Percentiles rank a stretch among this genome's conserved stretches.
These are phyloP conservation scores for Cerastis rubricosa DNA, from an alignment of 2,888 invertebrate species.

Conservation along the genomic window DNA sequence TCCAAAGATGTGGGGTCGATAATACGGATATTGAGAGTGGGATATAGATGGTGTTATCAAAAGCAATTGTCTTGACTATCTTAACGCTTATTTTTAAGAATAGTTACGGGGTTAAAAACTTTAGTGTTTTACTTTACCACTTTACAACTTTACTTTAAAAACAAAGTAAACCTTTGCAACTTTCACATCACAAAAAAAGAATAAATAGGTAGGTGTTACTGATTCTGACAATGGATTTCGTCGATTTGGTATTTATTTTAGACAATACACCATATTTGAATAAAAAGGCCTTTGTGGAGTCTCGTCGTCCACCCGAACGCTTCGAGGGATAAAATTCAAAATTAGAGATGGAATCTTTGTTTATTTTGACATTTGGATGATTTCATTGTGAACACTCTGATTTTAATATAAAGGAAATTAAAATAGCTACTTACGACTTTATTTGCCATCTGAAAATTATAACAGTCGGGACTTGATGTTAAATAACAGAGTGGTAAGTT, in stretches of 20 bases:
- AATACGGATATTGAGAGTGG: background rate
- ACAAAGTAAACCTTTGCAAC: constrained; percentile 7
- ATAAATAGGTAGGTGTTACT: constrained; percentile 52
- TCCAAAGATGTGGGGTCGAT: constrained; percentile 27
- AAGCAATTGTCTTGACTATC: constrained; percentile 20
- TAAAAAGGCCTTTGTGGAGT: constrained; percentile 32
- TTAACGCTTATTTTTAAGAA: constrained; percentile 1
- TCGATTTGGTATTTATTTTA: background rate
- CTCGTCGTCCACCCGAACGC: constrained; percentile 4
- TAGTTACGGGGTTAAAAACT: no score
- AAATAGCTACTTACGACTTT: background rate
- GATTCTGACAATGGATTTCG: constrained; percentile 40
- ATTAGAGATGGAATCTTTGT: constrained; percentile 16
- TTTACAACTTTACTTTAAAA: no score
- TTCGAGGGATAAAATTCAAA: constrained; percentile 19
- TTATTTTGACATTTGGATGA: constrained; percentile 1
- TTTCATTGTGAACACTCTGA: constrained; percentile 5
- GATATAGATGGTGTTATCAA: constrained; percentile 17
- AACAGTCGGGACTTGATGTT: constrained; percentile 3
- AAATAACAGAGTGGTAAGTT: constrained; percentile 2
- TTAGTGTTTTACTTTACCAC: no score
- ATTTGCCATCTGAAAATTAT: background rate
- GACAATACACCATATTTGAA: background rate
- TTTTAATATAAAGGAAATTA: constrained; percentile 6
- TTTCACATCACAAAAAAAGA: constrained; percentile 58